phyloP scores from a whole-genome alignment of 2,113 vertebrate genomes.

The Nothobranchius kuhntae region DNA sequence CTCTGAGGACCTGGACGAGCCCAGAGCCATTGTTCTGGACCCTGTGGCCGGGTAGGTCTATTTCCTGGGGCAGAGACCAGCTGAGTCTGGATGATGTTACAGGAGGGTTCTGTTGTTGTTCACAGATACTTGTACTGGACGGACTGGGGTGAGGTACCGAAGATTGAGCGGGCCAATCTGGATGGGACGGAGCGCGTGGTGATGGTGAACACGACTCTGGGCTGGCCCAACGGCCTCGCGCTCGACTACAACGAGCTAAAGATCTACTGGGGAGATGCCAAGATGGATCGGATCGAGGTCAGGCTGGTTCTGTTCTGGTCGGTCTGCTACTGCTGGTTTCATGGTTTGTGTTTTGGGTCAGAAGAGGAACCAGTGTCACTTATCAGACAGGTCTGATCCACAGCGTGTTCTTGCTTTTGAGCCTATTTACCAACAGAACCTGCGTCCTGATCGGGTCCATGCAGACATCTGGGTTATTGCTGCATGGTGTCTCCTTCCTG shows the following conservation, averaged over 20 bases:
- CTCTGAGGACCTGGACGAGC: slow-evolving; percentile 94
- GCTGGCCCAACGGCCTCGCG: slow-evolving; percentile 96
- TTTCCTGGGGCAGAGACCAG: background rate
- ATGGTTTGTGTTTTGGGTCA: no score
- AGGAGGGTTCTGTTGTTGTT: background rate
- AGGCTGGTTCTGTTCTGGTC: background rate
- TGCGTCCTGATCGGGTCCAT: no score
- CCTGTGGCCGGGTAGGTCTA: slow-evolving; percentile 87
- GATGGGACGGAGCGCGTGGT: slow-evolving; percentile 91
- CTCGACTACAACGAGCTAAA: slow-evolving; percentile 89
- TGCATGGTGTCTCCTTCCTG: no score
- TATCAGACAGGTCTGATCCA: no score
- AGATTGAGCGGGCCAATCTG: slow-evolving; percentile 93
- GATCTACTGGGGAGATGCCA: slow-evolving; percentile 98
- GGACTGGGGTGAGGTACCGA: slow-evolving; percentile 95
- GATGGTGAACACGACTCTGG: slow-evolving; percentile 93
- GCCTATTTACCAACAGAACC: no score
- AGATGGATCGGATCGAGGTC: slow-evolving; percentile 89
- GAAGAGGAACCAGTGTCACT: no score
- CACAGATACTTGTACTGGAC: slow-evolving; percentile 98
- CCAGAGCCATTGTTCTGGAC: slow-evolving; percentile 94
- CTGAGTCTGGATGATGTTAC: no score
- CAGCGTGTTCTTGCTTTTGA: no score
- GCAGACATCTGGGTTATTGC: no score
- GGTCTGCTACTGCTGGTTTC: background rate